These are phyloP conservation scores for Chouioia cunea DNA, from an alignment of 2,888 invertebrate genomes.

Conservation along the genomic window DNA sequence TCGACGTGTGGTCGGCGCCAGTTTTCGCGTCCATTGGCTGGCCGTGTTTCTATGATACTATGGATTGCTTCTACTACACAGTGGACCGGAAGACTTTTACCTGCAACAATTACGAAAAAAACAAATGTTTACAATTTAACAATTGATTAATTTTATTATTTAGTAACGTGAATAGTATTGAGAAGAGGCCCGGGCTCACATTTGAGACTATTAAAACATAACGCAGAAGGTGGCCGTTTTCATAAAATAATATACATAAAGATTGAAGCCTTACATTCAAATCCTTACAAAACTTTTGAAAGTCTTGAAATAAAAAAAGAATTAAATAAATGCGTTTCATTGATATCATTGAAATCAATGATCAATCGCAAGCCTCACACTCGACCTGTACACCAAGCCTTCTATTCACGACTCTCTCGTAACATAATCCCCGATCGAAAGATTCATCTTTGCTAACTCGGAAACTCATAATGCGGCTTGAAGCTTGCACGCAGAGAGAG, in stretches of 20 bases:
- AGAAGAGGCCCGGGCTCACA: no score
- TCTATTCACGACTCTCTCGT: neutral
- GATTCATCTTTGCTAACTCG: conserved; percentile 31
- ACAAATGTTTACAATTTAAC: no score
- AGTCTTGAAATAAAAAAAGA: no score
- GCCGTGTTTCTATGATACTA: conserved; percentile 74
- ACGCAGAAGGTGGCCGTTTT: no score
- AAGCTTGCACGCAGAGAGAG: conserved; percentile 52
- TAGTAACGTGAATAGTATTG: no score
- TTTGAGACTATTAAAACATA: no score
- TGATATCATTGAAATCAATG: conserved; percentile 1
- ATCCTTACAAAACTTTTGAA: no score
- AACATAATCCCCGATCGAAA: conserved; percentile 20
- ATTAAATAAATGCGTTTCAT: no score
- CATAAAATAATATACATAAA: conserved; percentile 25
- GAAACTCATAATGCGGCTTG: conserved; percentile 33
- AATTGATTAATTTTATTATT: no score
- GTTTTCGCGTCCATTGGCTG: conserved; percentile 73
- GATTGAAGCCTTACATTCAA: no score
- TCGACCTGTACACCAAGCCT: no score
- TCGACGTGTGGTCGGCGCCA: conserved; percentile 84
- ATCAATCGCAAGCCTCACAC: neutral
- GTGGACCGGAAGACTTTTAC: conserved; percentile 91
- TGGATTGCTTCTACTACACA: conserved; percentile 92
- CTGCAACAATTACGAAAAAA: conserved; percentile 69